Conservation (phyloP, 2,797 vertebrate species). For the Helostoma temminkii region DNA sequence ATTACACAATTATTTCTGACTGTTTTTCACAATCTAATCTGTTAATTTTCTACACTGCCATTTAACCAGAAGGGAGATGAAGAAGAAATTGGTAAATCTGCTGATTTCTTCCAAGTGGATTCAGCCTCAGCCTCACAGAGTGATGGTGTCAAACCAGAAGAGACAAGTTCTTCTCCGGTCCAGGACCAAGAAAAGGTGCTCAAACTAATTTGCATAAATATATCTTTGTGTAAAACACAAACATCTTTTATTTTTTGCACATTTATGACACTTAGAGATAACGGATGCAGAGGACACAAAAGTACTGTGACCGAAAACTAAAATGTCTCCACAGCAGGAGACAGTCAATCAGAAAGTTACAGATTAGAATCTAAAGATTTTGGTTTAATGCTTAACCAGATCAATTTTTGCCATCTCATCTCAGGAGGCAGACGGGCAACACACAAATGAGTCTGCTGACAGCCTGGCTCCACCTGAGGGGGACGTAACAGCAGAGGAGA, state of each 20-base stretch:
- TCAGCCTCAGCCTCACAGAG: slow-evolving; percentile 16
- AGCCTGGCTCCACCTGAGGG: slow-evolving; percentile 16
- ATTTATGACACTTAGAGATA: background rate
- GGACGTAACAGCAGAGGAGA: slow-evolving; percentile 35
- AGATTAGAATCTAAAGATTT: slow-evolving; percentile 2
- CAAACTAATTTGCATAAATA: background rate
- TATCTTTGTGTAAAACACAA: too few species aligned
- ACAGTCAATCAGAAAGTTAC: background rate
- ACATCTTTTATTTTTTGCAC: background rate
- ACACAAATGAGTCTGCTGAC: slow-evolving; percentile 15
- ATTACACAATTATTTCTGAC: background rate
- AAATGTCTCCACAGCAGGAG: slow-evolving; percentile 1
- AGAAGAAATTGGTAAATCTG: slow-evolving; percentile 22
- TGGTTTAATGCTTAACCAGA: slow-evolving; percentile 35
- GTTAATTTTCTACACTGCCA: background rate
- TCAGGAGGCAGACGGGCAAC: slow-evolving; percentile 55
- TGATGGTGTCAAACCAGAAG: slow-evolving; percentile 20
- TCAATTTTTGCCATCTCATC: slow-evolving; percentile 1
- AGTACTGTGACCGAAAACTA: background rate
- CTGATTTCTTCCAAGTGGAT: slow-evolving; percentile 2
- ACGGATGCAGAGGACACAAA: slow-evolving; percentile 1
- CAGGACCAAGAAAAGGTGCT: slow-evolving; percentile 58
- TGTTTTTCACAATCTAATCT: background rate
- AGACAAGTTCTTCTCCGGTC: slow-evolving; percentile 23
- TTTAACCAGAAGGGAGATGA: slow-evolving; percentile 28